Base-by-base conservation (phyloP, 2,888 invertebrate genomes). In the Phlogophora meticulosa region DNA sequence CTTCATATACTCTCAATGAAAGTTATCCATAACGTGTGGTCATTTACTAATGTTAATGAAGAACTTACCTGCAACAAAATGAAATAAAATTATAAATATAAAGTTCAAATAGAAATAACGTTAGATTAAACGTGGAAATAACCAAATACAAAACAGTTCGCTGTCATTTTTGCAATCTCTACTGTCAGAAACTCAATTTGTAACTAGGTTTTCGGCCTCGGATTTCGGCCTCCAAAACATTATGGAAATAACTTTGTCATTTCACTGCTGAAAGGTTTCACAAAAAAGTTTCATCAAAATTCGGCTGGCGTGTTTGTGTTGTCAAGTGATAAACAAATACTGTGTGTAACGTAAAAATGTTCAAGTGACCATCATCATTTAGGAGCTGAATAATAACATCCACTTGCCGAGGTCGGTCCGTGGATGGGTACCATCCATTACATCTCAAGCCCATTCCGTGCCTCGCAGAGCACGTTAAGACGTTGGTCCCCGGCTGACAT, bases 11-110 rank as follows among this genome's bases (percentile, higher is more conserved):
- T 15, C 24, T 7, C 10, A 9, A 15, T 11, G 0, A 42, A 7
- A 15, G 5, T 10, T 59, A 4, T 46, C 15, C 10, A 13, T 40
- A 53, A 15, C n/a, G 10, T 38, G 42, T 43, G 22, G 17, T 40
- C 38, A 57, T 34, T 34, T 38, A 17, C 15, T 46, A 17, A n/a
- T 22, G 17, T 4, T 5, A 22, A 20, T 22, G 28, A 7, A 40
- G 15, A 58, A 36, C 80, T 77, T 81, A 81, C 80, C 80, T 81
- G 80, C 22, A 81, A 81, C 79, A 79, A 81, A 61, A 48, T n/a
- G 0, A 63, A 57, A 70, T 36, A 66, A 70, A 64, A 58, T 36
- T 52, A 66, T 65, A 48, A 61, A 53, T 51, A 45, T 34, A 63
- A 34, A 38, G 38, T 55, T 49, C 10, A 13, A 38, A 20, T 10